These are phyloP conservation scores for Cosmopolites sordidus DNA, from an alignment of 2,888 invertebrate species.

Conservation along the genomic window DNA sequence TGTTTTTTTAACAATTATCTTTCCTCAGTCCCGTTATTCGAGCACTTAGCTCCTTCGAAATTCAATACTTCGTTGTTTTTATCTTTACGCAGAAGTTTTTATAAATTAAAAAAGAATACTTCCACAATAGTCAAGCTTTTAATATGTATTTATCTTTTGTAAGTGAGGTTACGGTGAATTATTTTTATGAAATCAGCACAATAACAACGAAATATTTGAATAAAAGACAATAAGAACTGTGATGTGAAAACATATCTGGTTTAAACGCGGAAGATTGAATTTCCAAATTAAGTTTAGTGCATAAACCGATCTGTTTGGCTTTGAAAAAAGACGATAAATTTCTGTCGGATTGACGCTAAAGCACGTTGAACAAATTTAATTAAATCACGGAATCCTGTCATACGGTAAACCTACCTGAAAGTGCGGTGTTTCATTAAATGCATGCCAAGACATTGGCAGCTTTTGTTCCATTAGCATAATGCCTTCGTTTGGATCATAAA, in stretches of 20 bases:
- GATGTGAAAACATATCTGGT: no score
- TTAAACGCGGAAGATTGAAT: no score
- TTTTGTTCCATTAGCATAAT: slow-evolving; percentile 78
- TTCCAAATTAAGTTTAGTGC: no score
- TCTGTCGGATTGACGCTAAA: no score
- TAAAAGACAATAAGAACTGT: no score
- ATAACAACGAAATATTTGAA: no score
- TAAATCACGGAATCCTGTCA: neutral
- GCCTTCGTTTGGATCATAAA: slow-evolving; percentile 76
- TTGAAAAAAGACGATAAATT: no score
- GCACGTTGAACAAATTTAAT: neutral
- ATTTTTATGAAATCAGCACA: no score
- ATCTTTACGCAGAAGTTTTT: neutral
- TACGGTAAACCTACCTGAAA: slow-evolving; percentile 53
- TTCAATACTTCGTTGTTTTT: neutral
- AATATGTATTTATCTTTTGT: neutral
- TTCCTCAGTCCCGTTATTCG: neutral
- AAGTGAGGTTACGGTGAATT: no score
- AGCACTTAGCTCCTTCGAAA: neutral
- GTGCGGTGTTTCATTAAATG: slow-evolving; percentile 81
- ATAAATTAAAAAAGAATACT: slow-evolving; percentile 1
- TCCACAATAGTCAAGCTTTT: neutral
- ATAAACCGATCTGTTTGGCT: no score
- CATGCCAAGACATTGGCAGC: slow-evolving; percentile 86
- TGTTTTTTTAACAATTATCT: slow-evolving; percentile 2